These are phyloP conservation scores for Oplegnathus fasciatus DNA, from an alignment of 2,113 vertebrate species.

Conservation along the genomic window DNA sequence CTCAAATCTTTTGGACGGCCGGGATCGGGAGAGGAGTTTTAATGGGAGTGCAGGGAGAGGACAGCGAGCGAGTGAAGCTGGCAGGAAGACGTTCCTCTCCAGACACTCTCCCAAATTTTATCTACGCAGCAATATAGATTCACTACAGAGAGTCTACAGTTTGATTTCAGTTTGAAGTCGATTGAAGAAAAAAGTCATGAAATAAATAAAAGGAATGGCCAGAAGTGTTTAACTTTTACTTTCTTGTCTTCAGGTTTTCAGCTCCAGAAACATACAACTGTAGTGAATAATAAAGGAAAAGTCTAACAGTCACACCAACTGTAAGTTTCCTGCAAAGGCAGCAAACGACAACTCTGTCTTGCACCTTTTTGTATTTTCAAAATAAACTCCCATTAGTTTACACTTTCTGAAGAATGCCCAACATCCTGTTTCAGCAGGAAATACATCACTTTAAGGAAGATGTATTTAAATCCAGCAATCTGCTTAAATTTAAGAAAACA, in stretches of 20 bases:
- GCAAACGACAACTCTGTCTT: background rate
- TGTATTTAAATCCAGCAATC: too few relatives aligned
- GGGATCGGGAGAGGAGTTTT: constrained; percentile 54
- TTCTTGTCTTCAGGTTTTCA: background rate
- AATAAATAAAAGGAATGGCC: too few relatives aligned
- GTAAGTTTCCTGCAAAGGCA: background rate
- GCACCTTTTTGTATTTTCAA: too few relatives aligned
- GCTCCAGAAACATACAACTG: too few relatives aligned
- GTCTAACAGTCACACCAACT: too few relatives aligned
- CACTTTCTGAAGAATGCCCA: background rate
- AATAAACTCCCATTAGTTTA: background rate
- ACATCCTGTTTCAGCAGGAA: background rate
- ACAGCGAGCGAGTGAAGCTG: constrained; percentile 3
- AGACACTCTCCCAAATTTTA: background rate
- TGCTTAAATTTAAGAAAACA: background rate
- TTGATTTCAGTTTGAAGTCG: too few relatives aligned
- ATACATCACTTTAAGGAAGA: background rate
- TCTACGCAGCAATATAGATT: background rate
- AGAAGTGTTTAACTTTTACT: background rate
- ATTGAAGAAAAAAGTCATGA: too few relatives aligned
- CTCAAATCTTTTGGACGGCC: constrained; percentile 78
- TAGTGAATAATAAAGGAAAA: too few relatives aligned
- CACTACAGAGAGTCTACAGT: background rate
- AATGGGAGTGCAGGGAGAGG: constrained; percentile 67
- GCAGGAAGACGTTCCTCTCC: background rate